Percentiles rank a stretch among this genome's conserved stretches.
Evolutionary conservation across 2,797 vertebrate species (phyloP).

Genomic region (Spinus olivaceus): DNA sequence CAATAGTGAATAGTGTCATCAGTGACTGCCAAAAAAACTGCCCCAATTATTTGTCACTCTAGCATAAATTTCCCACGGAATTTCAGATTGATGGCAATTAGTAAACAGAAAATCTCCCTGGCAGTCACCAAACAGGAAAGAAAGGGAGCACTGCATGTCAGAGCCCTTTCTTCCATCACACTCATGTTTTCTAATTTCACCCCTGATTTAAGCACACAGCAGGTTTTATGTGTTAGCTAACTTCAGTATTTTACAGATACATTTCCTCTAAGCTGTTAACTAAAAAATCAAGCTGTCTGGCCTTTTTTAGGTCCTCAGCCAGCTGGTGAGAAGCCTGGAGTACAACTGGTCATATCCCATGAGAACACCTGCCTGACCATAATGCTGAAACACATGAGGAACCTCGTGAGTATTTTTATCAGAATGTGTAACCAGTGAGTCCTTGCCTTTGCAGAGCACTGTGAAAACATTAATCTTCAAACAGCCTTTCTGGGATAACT

Average conservation of each 20-base stretch:
- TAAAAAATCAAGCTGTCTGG: neutral
- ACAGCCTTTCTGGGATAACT: neutral
- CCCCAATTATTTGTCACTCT: neutral
- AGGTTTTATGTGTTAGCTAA: neutral
- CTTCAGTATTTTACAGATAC: neutral
- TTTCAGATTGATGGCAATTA: neutral
- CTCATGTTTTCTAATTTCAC: neutral
- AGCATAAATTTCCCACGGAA: conserved; percentile 25
- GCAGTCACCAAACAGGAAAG: neutral
- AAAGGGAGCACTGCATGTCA: neutral
- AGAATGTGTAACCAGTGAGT: accelerated
- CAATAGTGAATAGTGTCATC: neutral
- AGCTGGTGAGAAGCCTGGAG: conserved; percentile 54
- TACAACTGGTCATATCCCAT: conserved; percentile 79
- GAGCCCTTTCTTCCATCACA: neutral
- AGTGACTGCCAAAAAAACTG: neutral
- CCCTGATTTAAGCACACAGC: neutral
- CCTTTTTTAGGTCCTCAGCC: conserved; percentile 7
- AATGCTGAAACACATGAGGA: conserved; percentile 83
- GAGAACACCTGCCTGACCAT: conserved; percentile 72
- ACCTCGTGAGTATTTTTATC: conserved; percentile 77
- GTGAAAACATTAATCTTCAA: neutral
- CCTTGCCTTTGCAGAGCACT: neutral
- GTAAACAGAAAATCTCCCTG: neutral
- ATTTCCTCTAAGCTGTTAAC: neutral